Conservation (phyloP, 1,140 invertebrate species). For the Tenebrio molitor region DNA sequence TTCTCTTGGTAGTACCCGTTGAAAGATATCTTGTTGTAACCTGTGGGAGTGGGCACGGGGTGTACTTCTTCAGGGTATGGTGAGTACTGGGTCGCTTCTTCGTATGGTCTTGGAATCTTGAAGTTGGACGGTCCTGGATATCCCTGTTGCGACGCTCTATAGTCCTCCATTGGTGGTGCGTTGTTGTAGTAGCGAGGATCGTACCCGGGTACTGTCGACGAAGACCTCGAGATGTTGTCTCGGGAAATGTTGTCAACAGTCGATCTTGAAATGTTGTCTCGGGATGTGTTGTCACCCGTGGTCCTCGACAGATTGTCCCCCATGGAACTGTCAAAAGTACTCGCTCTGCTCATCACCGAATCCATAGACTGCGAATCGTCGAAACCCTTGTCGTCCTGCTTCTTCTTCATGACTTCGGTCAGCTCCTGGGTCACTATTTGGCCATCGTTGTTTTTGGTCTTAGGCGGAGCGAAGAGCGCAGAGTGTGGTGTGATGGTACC, state of each 20-base stretch:
- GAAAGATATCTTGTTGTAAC: neutral
- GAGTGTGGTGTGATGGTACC: slow-evolving; percentile 61
- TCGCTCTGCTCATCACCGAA: neutral
- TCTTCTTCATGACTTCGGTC: slow-evolving; percentile 50
- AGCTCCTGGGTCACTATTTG: slow-evolving; percentile 40
- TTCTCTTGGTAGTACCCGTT: slow-evolving; percentile 14
- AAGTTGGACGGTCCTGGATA: neutral
- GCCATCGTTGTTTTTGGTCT: slow-evolving; percentile 38
- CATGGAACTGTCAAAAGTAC: slow-evolving; percentile 7
- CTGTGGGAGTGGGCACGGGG: neutral
- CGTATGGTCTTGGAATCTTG: neutral
- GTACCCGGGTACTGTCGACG: neutral
- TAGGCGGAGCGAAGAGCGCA: slow-evolving; percentile 54
- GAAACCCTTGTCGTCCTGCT: slow-evolving; percentile 43
- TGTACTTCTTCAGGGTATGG: neutral
- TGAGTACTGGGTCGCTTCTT: neutral
- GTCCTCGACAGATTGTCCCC: slow-evolving; percentile 8
- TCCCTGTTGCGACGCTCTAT: neutral
- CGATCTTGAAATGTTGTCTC: slow-evolving; percentile 9
- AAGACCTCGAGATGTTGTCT: slow-evolving; percentile 17
- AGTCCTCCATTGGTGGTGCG: too few species aligned
- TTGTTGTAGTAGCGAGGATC: too few species aligned
- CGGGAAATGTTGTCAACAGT: neutral
- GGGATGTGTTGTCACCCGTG: neutral
- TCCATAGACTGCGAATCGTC: slow-evolving; percentile 12